phyloP scores from a whole-genome alignment of 2,797 vertebrate species.

The Myotis vivesi region DNA sequence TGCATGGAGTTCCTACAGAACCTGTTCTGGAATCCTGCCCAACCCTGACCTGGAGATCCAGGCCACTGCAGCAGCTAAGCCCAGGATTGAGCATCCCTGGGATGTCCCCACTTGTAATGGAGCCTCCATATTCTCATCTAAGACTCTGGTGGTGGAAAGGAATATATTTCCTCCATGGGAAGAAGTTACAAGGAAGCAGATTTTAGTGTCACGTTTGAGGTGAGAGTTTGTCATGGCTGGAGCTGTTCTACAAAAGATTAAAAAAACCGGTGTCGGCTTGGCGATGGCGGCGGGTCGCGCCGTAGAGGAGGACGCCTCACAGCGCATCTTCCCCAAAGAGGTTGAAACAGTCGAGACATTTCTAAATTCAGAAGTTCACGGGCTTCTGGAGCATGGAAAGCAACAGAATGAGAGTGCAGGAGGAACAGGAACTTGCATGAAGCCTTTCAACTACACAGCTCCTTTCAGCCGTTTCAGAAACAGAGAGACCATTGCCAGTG shows the following conservation, averaged over 20 bases:
- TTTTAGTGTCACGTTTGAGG: constrained; percentile 7
- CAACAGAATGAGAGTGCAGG: too few relatives aligned
- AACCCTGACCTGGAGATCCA: background rate
- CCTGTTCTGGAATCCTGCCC: background rate
- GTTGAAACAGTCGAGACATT: too few relatives aligned
- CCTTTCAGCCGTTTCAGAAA: too few relatives aligned
- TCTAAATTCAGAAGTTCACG: too few relatives aligned
- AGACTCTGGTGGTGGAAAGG: background rate
- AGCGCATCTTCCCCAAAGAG: too few relatives aligned
- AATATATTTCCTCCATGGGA: background rate
- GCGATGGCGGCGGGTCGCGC: too few relatives aligned
- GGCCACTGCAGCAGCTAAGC: background rate
- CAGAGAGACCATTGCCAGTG: too few relatives aligned
- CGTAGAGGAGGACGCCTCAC: too few relatives aligned
- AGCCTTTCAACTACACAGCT: too few relatives aligned
- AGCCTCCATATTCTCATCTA: background rate
- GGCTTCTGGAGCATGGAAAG: too few relatives aligned
- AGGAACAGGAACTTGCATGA: too few relatives aligned
- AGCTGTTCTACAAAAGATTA: background rate
- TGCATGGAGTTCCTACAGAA: background rate
- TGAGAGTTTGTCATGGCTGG: background rate
- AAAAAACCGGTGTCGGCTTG: too few relatives aligned
- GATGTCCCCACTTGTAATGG: background rate
- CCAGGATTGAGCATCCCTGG: background rate
- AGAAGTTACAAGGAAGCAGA: background rate